These are phyloP conservation scores for Steatornis caripensis DNA, from an alignment of 2,113 vertebrate genomes.

Conservation along the genomic window DNA sequence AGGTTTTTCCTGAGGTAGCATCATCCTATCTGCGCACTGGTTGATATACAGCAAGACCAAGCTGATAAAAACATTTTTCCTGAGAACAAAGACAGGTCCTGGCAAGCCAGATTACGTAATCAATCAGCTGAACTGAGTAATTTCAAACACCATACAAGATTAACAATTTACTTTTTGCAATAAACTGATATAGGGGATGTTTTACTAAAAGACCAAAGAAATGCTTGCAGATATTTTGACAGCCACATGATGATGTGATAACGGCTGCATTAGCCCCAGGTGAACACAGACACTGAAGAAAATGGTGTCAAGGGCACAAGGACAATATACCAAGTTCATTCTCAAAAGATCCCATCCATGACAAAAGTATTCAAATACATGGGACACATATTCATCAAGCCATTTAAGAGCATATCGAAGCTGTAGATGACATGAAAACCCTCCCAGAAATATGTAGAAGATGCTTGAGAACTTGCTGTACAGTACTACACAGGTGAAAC, in stretches of 20 bases:
- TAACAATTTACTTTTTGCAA: neutral
- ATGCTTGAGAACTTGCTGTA: neutral
- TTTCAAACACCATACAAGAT: neutral
- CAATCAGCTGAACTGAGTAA: neutral
- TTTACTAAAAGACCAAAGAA: neutral
- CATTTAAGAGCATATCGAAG: neutral
- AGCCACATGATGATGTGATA: neutral
- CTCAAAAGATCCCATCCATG: neutral
- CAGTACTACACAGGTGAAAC: neutral
- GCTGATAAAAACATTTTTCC: slow-evolving; percentile 2
- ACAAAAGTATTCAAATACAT: neutral
- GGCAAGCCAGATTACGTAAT: neutral
- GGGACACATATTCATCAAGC: neutral
- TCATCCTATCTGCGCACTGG: neutral
- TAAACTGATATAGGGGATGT: neutral
- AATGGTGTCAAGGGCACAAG: neutral
- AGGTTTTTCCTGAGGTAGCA: neutral
- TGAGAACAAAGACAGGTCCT: neutral
- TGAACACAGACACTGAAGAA: neutral
- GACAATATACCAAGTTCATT: neutral
- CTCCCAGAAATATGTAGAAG: neutral
- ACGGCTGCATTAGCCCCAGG: neutral
- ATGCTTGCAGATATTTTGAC: neutral
- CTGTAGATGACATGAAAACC: neutral
- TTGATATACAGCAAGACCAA: neutral